Evolutionary conservation across 2,888 invertebrate genomes (phyloP), one percentile per base, ranked within the genome.

Genomic region (Drosophila paramelanica): DNA sequence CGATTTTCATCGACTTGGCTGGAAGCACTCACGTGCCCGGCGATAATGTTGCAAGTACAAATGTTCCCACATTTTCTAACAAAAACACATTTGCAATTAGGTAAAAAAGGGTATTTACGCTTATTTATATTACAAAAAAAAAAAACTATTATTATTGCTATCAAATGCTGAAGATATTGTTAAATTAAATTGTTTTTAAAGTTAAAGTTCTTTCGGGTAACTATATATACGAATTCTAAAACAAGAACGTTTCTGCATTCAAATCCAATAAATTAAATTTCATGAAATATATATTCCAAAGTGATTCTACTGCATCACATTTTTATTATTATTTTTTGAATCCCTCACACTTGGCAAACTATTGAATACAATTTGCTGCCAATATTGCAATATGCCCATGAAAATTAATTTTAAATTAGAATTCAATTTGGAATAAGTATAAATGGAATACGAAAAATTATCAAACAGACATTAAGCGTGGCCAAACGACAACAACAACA

Each of bases 361-460:
- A 43, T 23, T 42, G 0, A 43, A 6, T 6, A 7, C 25, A 7
- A 17, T 39, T 17, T 6, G 1, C 5, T 23, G 7, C 14, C 5
- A 8, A 14, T 11, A 33, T 33, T 33, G 33, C 33, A 33, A 33
- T 3, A 33, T 33, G 23, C 45, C 42, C 36, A 61, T 65, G 49
- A 46, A 59, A 67, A 73, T 80, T 67, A 67, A 73, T 70, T 67
- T 73, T 46, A 62, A 73, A 73, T 80, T 79, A 70, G 69, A 78
- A 67, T 78, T 78, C 68, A 81, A 71, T 73, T 77, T 77, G 53
- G 45, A 51, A 56, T 50, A 65, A 56, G 59, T 61, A 51, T 50
- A 73, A 77, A 73, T 70, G 55, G 23, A 33, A 43, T 53, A 65
- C 51, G 50, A 61, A 45, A 62, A 61, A 66, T 78, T 64, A 77